Percentiles rank a stretch among this genome's conserved stretches.
phyloP scores from a whole-genome alignment of 2,113 vertebrate species.

The Prolemur simus region DNA sequence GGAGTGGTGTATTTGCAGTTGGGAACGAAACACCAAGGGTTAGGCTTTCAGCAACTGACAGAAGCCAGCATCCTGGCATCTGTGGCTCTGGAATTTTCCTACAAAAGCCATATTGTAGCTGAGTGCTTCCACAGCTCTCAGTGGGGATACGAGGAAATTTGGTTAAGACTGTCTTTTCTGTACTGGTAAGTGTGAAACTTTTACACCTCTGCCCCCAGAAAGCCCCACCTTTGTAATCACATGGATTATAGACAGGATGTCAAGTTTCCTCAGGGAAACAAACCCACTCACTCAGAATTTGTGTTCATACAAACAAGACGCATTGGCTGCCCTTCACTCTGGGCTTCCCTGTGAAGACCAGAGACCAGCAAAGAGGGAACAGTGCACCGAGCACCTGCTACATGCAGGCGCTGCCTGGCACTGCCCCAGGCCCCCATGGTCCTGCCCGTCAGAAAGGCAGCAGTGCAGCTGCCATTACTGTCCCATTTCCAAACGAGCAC shows the following conservation, averaged over 20 bases:
- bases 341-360: background rate
- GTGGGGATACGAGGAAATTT: too few relatives aligned
- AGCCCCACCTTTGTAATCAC: background rate
- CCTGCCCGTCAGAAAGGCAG: background rate
- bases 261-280: background rate
- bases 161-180: background rate
- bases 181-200: background rate
- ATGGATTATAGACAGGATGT: background rate
- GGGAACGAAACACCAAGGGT: background rate
- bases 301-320: background rate
- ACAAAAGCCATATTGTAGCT: background rate
- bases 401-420: background rate
- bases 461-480: background rate
- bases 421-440: background rate
- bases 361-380: background rate
- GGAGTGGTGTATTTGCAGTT: background rate
- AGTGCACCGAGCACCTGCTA: fast-evolving
- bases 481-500: background rate
- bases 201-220: background rate
- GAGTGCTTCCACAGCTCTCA: background rate
- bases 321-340: background rate
- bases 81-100: slow-evolving; percentile 27
- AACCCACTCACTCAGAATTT: background rate
- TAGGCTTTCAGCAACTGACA: background rate
- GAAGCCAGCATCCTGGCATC: slow-evolving; percentile 15